phyloP scores from a whole-genome alignment of 2,888 invertebrate species.

The Arctia plantaginis region DNA sequence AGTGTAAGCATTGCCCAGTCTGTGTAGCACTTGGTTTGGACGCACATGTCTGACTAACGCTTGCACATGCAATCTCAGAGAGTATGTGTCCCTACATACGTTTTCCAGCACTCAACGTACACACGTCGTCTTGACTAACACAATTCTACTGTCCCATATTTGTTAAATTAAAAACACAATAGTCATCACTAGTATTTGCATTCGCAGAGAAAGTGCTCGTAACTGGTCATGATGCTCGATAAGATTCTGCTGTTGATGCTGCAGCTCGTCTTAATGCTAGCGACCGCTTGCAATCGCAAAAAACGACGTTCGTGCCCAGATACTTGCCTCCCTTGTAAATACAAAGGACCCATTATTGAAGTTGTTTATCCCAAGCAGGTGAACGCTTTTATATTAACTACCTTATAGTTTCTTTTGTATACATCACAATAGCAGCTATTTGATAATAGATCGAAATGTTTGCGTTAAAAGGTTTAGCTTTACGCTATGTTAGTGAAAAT shows the following conservation, averaged over 20 bases:
- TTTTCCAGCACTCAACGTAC: background rate
- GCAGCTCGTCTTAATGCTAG: background rate
- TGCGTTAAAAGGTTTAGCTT: background rate
- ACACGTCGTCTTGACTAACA: background rate
- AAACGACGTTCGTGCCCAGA: slow-evolving; percentile 37
- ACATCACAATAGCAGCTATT: background rate
- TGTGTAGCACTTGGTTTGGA: too few species aligned
- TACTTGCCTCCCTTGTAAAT: slow-evolving; percentile 65
- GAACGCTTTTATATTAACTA: background rate
- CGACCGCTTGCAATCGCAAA: background rate
- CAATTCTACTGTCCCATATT: background rate
- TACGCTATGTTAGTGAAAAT: background rate
- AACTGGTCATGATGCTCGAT: background rate
- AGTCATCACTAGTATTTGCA: background rate
- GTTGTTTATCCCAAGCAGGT: slow-evolving; percentile 58
- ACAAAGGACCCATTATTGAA: slow-evolving; percentile 65
- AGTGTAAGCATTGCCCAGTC: too few species aligned
- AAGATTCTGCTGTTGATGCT: background rate
- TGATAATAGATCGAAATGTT: background rate
- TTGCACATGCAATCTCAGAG: too few species aligned
- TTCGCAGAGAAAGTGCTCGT: slow-evolving; percentile 1
- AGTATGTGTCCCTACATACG: too few species aligned
- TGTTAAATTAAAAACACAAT: background rate
- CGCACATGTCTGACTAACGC: too few species aligned
- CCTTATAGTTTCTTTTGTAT: background rate